Percentiles rank a stretch among this genome's conserved stretches.
Evolutionary conservation across 2,888 invertebrate species (phyloP).

Genomic region (Lasius fuliginosus): DNA sequence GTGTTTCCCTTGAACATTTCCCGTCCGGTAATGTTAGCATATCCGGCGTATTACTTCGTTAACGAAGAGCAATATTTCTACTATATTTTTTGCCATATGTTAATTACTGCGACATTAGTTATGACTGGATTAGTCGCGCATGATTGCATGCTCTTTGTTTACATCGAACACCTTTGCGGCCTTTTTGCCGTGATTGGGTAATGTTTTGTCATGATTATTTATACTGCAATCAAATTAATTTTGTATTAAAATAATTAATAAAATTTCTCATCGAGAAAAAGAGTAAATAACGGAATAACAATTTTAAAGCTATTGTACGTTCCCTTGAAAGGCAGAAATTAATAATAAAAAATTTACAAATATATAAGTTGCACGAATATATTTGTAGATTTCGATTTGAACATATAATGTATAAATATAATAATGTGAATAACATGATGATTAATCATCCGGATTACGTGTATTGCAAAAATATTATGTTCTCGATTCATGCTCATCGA

Average conservation of each 20-base stretch:
- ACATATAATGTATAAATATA: neutral
- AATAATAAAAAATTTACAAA: neutral
- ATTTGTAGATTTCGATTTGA: slow-evolving; percentile 31
- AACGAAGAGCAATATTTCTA: slow-evolving; percentile 26
- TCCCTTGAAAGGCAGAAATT: neutral
- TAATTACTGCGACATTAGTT: neutral
- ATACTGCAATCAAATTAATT: neutral
- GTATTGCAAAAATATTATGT: neutral
- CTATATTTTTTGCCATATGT: slow-evolving; percentile 21
- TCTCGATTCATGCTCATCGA: slow-evolving; percentile 6
- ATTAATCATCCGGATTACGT: neutral
- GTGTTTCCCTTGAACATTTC: slow-evolving; percentile 38
- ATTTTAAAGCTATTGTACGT: neutral
- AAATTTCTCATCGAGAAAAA: neutral
- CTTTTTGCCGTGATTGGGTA: slow-evolving; percentile 18
- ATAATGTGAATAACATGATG: neutral
- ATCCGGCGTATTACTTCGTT: slow-evolving; percentile 30
- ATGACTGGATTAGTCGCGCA: slow-evolving; percentile 28
- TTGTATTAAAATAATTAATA: neutral
- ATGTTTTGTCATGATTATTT: neutral
- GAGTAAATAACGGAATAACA: neutral
- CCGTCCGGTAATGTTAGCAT: slow-evolving; percentile 14
- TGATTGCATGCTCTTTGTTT: slow-evolving; percentile 30
- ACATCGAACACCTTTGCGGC: slow-evolving; percentile 23
- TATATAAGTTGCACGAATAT: neutral